Base-by-base conservation (phyloP, 1,140 invertebrate species). In the Zeugodacus cucurbitae region DNA sequence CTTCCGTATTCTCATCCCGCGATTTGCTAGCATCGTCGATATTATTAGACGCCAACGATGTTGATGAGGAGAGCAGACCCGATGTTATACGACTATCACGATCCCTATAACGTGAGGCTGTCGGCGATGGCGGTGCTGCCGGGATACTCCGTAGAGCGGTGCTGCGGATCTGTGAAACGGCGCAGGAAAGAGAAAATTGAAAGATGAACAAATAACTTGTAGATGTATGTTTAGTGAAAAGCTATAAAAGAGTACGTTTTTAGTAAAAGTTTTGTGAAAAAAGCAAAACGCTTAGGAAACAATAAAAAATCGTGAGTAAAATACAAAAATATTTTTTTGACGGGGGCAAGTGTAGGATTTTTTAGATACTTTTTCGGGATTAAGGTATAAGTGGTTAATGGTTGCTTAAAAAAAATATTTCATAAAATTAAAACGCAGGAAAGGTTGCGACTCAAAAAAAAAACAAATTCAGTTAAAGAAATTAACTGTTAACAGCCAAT, bases 21-120 rank as follows among this genome's bases (percentile, higher is more conserved):
- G 89, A 90, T 67, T 89, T 90, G 86, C 91, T 91, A n/a, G 90
- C 90, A 87, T 89, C 87, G 41, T 64, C 85, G 64, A 85, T 89
- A 88, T 89, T 90, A 87, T 89, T 87, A 89, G 70, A 89, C 89
- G 78, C 48, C 59, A 89, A 89, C 26, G 74, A 74, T 37, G 54
- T 82, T 59, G 90, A 88, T 22, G 86, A 86, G 34, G 82, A 87
- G 87, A 89, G 87, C 54, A 86, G 41, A 86, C 88, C 87, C 90
- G 62, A 87, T 67, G 88, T 85, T 58, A 89, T 89, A 7, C 90
- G 88, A 87, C 89, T 91, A 57, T 93, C 92, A 74, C 91, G 90
- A 78, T 93, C 93, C 90, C 90, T 93, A 82, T 93, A 92, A 58
- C 93, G 93, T 70, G 90, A 91, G 78, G 92, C 89, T 26, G 93